Base-by-base conservation (phyloP, 2,888 invertebrate species). In the Drosophila histrio region DNA sequence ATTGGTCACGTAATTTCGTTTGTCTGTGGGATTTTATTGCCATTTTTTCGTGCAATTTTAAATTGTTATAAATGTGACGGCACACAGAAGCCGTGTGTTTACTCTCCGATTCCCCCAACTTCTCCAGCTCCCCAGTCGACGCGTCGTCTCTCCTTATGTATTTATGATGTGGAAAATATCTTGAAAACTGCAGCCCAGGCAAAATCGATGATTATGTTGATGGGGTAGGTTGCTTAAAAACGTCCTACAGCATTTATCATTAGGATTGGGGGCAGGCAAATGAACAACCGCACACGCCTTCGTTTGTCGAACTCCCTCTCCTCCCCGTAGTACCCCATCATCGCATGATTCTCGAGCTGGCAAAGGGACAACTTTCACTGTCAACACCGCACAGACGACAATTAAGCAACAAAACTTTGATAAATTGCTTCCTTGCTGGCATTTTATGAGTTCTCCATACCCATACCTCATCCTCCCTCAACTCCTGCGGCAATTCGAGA, bases 1-100 rank as follows among this genome's bases (percentile, higher is more conserved):
- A 91, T 91, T 91, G 90, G 91, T 91, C 91, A 91, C 91, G 91
- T 91, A 91, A 90, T 90, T 90, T 88, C 88, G 88, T 90, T 90
- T 90, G 90, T 90, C 90, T 90, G 90, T 89, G 90, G 90, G 90
- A 91, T 91, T 91, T 91, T 91, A 91, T 91, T 90, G 90, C 89
- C 89, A 84, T 79, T 79, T 84, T 85, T 84, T 79, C 75, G 72
- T 70, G 75, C 84, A 81, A 84, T 89, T 89, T 89, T 85, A 88
- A 90, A 90, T 90, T 90, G 90, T 89, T 89, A 90, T 90, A 89
- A 90, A 90, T 90, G 89, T 77, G 88, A 78, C 65, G 74, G 71
- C 73, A 68, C 71, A 68, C 70, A 72, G 71, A 60, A 66, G 63
- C 72, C 70, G 72, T 84, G 76, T 81, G 78, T 72, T 87, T 79